Evolutionary conservation across 30 jellyfish, hydroid and myxozoan genomes (phyloP).

Genomic region (Aurelia aurita complex sp. Pacific): DNA sequence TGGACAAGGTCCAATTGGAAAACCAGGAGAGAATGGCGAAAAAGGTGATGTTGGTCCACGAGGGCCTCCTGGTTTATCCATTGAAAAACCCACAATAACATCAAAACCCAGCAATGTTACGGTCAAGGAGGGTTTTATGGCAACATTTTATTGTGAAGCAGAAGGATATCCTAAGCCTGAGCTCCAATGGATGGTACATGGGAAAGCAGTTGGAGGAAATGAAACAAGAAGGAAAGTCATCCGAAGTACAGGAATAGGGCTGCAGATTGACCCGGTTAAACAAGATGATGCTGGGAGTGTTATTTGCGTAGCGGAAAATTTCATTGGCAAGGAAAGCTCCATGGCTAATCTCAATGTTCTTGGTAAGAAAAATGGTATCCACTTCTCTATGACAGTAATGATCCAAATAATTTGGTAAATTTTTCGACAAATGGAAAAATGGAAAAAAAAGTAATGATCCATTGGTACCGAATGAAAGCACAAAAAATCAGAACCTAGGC

Average conservation of each 20-base stretch:
- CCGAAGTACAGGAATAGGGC: slow-evolving; percentile 9
- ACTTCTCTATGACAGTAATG: too few species aligned
- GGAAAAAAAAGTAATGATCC: too few species aligned
- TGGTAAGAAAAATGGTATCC: background rate
- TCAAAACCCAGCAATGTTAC: slow-evolving; percentile 26
- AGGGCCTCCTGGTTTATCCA: slow-evolving; percentile 62
- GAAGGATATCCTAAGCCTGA: slow-evolving; percentile 58
- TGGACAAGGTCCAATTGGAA: background rate
- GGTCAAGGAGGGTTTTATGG: slow-evolving; percentile 29
- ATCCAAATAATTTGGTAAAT: too few species aligned
- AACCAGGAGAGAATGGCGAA: slow-evolving; percentile 17
- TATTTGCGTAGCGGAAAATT: slow-evolving; percentile 28
- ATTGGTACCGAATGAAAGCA: too few species aligned
- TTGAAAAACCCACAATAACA: slow-evolving; percentile 26
- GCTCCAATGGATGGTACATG: slow-evolving; percentile 20
- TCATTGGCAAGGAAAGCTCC: slow-evolving; percentile 26
- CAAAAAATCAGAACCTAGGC: too few species aligned
- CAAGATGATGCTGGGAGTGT: slow-evolving; percentile 26
- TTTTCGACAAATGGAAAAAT: too few species aligned
- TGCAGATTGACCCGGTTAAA: slow-evolving; percentile 12
- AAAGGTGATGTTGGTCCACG: slow-evolving; percentile 59
- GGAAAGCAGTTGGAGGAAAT: background rate
- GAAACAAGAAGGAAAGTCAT: background rate
- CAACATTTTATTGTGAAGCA: slow-evolving; percentile 32
- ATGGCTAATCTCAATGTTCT: slow-evolving; percentile 22